Conservation (phyloP, 2,113 vertebrate species). For the Cyprinodon tularosa region DNA sequence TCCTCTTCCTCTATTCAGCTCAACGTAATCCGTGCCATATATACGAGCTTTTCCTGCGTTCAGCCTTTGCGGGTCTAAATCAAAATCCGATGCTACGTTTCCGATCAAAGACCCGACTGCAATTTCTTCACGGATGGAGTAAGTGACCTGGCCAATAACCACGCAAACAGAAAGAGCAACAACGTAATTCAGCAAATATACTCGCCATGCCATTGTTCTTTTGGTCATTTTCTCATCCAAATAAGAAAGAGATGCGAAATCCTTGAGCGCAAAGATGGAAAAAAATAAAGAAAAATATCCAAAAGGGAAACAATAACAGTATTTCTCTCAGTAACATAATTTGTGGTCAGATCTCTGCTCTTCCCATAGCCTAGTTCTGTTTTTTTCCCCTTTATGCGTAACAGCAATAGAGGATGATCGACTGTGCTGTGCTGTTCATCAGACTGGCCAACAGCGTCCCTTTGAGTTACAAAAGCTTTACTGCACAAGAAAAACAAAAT, state of each 20-base stretch:
- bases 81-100: conserved; percentile 77
- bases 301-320: too few species aligned
- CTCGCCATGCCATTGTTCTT: conserved; percentile 43
- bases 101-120: conserved; percentile 77
- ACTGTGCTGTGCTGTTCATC: conserved; percentile 24
- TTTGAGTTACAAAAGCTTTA: conserved; percentile 46
- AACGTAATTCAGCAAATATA: conserved; percentile 1
- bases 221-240: neutral
- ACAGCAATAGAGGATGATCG: conserved; percentile 12
- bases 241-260: conserved; percentile 6
- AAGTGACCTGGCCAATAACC: conserved; percentile 68
- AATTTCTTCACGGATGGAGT: conserved; percentile 81
- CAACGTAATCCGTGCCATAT: conserved; percentile 72
- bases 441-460: conserved; percentile 71
- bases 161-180: conserved; percentile 11
- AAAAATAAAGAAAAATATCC: neutral
- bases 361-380: neutral
- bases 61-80: conserved; percentile 71
- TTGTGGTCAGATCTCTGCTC: neutral
- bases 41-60: conserved; percentile 69
- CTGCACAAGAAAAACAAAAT: conserved; percentile 16
- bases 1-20: conserved; percentile 71
- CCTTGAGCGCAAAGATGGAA: neutral
- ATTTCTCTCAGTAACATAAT: neutral
- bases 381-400: neutral